Evolutionary conservation across 2,797 vertebrate genomes (phyloP), one percentile per base, ranked within the genome.

Genomic region (Euthynnus affinis): DNA sequence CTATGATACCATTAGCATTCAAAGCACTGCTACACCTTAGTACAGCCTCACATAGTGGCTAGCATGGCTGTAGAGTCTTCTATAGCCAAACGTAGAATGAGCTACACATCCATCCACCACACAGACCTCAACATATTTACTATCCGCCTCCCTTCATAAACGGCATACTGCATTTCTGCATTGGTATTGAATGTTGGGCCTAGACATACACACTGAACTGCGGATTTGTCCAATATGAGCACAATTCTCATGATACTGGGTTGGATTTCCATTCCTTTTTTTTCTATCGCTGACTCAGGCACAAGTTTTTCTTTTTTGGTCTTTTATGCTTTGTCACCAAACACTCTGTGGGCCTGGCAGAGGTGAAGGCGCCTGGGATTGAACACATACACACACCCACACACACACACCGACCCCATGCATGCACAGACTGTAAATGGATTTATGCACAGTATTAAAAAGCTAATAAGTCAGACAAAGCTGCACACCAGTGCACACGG

Each of bases 381-480:
- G 37, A 65, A 63, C 53, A 25, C 49, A 44, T 49, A 72, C 12
- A 71, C 51, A 59, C 55, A 74, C 51, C 53, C 15, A 32, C 57
- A 76, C 58, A 68, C 51, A 49, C 29, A 49, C 61, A 62, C 48
- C 70, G 9, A 71, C 51, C 9, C 37, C 37, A 37, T 37, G 10
- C 37, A 37, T 53, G 53, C 56, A 18, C 15, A 60, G 9, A 78
- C 82, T 68, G 71, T 74, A 85, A 91, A 89, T 86, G 82, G 89
- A 91, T 92, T 89, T 87, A 91, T 91, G 85, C 87, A 86, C 81
- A 76, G 83, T 87, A 92, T 92, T 91, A 91, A 91, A 89, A 90
- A 89, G 83, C 82, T 91, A 92, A 93, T 93, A 92, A 89, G 86
- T 92, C 84, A 86, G 81, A 90, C 86, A 88, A 88, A 89, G 85